Evolutionary conservation across 2,888 invertebrate genomes (phyloP).

Genomic region (Eupithecia subumbrata): DNA sequence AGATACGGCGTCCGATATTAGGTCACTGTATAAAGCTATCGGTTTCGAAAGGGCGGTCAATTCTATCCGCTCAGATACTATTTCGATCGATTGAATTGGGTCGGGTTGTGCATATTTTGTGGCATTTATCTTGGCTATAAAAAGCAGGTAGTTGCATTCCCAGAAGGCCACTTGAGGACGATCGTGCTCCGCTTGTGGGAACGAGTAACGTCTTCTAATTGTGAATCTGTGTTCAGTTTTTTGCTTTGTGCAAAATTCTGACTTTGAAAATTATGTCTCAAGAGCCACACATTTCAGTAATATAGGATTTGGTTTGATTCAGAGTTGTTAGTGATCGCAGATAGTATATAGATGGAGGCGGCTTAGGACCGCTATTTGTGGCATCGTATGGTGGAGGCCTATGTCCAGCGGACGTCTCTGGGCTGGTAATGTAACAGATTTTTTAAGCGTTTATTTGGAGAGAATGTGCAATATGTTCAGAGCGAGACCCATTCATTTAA

Average conservation of each 20-base stretch:
- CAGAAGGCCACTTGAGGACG: constrained; percentile 68
- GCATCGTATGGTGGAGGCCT: neutral
- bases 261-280: constrained; percentile 2
- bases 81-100: constrained; percentile 65
- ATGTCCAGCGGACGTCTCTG: neutral
- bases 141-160: constrained; percentile 81
- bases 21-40: constrained; percentile 66
- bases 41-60: constrained; percentile 62
- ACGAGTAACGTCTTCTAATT: constrained; percentile 52
- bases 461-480: neutral
- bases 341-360: neutral
- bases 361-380: neutral
- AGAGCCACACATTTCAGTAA: neutral
- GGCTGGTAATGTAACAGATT: neutral
- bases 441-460: neutral
- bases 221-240: constrained; percentile 54
- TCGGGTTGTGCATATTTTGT: constrained; percentile 68
- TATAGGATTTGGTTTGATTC: neutral
- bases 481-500: constrained; percentile 48
- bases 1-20: constrained; percentile 58
- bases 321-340: neutral
- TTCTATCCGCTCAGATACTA: constrained; percentile 51
- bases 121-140: constrained; percentile 70
- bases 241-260: constrained; percentile 59
- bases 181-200: constrained; percentile 48